A percentile compares a stretch with the other conserved stretches of the same genome.
Conservation (phyloP, 2,888 invertebrate species). For the Dilophus febrilis region DNA sequence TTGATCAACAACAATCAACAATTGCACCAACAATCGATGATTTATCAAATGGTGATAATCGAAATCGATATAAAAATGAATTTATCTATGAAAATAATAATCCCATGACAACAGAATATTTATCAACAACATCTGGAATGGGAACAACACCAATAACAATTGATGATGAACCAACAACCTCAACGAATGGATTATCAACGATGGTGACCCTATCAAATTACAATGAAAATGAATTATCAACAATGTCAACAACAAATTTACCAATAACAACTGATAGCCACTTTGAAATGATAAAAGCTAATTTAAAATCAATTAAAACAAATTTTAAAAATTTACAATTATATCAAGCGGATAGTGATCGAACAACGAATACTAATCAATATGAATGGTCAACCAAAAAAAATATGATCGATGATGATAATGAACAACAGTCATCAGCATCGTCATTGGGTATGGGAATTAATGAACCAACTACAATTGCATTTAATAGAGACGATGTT, state of each 20-base stretch:
- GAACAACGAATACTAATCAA: too few relatives aligned
- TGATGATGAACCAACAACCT: too few relatives aligned
- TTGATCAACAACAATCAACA: neutral
- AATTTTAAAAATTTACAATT: conserved; percentile 12
- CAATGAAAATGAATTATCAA: conserved; percentile 10
- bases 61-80: conserved; percentile 16
- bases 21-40: neutral
- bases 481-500: too few relatives aligned
- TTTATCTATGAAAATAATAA: too few relatives aligned
- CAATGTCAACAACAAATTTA: too few relatives aligned
- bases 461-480: too few relatives aligned
- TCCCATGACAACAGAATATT: too few relatives aligned
- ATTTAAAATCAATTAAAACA: conserved; percentile 9
- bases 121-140: too few relatives aligned
- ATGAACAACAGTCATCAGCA: conserved; percentile 7
- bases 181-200: too few relatives aligned
- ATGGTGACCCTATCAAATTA: neutral
- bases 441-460: too few relatives aligned
- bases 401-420: neutral
- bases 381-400: too few relatives aligned
- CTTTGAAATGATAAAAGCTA: conserved; percentile 10
- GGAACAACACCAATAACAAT: too few relatives aligned
- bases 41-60: conserved; percentile 17
- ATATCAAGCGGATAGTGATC: conserved; percentile 16
- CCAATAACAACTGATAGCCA: conserved; percentile 8